Conservation (phyloP, 1,140 invertebrate genomes). For the Pachypsylla venusta region DNA sequence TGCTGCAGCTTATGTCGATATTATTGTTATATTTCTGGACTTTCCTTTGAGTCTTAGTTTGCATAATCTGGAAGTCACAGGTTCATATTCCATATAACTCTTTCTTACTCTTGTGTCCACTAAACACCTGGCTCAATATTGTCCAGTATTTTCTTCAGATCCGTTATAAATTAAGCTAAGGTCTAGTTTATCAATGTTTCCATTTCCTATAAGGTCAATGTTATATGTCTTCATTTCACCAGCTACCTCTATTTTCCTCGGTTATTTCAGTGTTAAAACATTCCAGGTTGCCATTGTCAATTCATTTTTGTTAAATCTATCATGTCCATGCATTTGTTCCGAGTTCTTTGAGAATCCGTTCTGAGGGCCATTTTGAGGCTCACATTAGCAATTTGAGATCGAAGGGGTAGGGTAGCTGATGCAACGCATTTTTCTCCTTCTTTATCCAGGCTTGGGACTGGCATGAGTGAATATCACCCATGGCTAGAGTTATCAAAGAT, state of each 20-base stretch:
- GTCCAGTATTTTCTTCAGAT: neutral
- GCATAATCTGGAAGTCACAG: conserved; percentile 15
- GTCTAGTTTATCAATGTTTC: conserved; percentile 14
- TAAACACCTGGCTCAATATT: conserved; percentile 12
- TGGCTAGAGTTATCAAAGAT: no score
- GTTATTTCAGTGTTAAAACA: conserved; percentile 10
- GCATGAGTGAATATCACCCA: no score
- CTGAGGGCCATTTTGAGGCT: no score
- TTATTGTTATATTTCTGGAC: conserved; percentile 13
- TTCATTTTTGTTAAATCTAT: neutral
- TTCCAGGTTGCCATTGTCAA: conserved; percentile 14
- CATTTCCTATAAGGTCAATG: conserved; percentile 11
- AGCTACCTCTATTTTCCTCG: conserved; percentile 16
- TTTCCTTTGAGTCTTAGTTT: conserved; percentile 14
- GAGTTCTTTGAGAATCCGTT: no score
- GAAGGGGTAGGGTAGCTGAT: no score
- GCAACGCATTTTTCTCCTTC: no score
- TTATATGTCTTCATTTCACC: conserved; percentile 12
- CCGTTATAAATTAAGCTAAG: conserved; percentile 13
- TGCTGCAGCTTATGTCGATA: conserved; percentile 9
- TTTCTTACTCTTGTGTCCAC: conserved; percentile 7
- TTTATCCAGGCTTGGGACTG: no score
- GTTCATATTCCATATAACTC: conserved; percentile 5
- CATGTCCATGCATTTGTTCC: neutral
- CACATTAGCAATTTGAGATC: no score